Evolutionary conservation across 2,113 vertebrate genomes (phyloP).

Genomic region (Chascanopsetta lugubris): DNA sequence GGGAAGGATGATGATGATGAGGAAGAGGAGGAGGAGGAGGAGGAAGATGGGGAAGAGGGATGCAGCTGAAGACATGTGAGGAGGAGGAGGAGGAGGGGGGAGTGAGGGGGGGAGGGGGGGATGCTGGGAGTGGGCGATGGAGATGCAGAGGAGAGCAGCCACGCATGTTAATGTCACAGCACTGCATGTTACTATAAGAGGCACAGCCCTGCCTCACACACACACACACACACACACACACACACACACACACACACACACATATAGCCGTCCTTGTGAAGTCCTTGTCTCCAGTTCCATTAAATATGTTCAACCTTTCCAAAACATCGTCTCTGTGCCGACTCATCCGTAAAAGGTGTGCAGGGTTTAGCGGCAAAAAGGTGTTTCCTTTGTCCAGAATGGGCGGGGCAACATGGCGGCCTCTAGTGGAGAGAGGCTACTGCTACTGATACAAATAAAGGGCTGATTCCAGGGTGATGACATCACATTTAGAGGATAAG

Average conservation of each 20-base stretch:
- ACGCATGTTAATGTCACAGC: constrained; percentile 53
- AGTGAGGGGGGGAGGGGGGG: constrained; percentile 3
- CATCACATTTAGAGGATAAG: no score
- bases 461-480: no score
- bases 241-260: neutral
- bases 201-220: constrained; percentile 1
- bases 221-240: neutral
- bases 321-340: no score
- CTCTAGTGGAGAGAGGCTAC: no score
- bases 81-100: constrained; percentile 6
- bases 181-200: constrained; percentile 26
- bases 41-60: constrained; percentile 27
- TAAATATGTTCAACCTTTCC: no score
- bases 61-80: constrained; percentile 26
- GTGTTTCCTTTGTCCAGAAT: no score
- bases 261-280: no score
- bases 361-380: no score
- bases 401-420: no score
- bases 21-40: constrained; percentile 19
- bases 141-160: constrained; percentile 34
- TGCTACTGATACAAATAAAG: no score
- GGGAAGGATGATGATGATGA: neutral
- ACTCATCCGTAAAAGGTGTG: no score
- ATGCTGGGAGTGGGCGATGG: constrained; percentile 36
- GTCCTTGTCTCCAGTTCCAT: no score